Evolutionary conservation across 2,113 vertebrate genomes (phyloP).

Genomic region (Sinocyclocheilus grahami): DNA sequence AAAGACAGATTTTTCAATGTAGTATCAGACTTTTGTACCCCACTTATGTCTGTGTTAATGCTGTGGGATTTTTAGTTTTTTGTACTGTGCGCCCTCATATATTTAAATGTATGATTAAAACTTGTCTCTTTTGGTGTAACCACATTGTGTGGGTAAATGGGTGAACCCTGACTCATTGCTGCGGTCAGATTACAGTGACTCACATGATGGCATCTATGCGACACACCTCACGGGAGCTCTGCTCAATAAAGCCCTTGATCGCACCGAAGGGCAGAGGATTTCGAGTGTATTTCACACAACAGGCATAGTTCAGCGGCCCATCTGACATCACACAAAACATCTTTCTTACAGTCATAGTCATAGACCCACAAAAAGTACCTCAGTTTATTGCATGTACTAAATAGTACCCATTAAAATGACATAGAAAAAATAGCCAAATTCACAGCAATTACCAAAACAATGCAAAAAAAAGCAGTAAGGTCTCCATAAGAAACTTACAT

Average conservation of each 20-base stretch:
- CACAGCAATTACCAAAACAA: neutral
- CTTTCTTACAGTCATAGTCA: conserved; percentile 10
- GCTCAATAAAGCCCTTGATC: conserved; percentile 69
- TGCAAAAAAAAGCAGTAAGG: neutral
- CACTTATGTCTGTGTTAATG: neutral
- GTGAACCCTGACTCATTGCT: conserved; percentile 23
- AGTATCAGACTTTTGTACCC: neutral
- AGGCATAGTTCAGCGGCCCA: conserved; percentile 50
- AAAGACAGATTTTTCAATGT: neutral
- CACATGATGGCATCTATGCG: conserved; percentile 77
- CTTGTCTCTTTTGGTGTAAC: neutral
- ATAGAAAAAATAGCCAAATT: neutral
- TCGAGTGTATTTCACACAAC: conserved; percentile 69
- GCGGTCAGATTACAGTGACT: conserved; percentile 56
- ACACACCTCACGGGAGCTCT: conserved; percentile 66
- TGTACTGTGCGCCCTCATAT: neutral
- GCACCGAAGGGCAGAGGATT: conserved; percentile 51
- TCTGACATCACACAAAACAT: conserved; percentile 55
- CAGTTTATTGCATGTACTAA: no score
- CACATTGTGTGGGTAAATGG: conserved; percentile 37
- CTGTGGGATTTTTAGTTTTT: neutral
- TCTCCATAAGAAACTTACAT: conserved; percentile 62
- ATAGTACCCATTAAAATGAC: neutral
- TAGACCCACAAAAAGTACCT: neutral
- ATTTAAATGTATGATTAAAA: neutral